A percentile compares a stretch with the other conserved stretches of the same genome.
Evolutionary conservation across 64 coral and sea anemone genomes (phyloP).

Genomic region (Actinia equina): DNA sequence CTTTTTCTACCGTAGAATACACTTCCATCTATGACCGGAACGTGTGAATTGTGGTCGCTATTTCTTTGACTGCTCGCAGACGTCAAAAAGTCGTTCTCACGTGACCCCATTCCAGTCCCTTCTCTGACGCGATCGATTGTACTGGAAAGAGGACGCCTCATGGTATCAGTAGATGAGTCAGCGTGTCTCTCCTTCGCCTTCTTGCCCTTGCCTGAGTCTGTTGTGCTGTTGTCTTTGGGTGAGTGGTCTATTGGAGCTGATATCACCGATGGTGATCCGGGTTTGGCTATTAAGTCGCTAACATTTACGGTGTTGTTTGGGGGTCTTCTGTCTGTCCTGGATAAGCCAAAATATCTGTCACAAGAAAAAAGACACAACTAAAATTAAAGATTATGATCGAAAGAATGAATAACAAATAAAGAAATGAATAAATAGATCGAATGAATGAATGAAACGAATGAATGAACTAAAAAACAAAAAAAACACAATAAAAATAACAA

Average conservation of each 20-base stretch:
- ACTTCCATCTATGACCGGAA: conserved; percentile 15
- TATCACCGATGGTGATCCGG: conserved; percentile 23
- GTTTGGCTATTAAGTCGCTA: conserved; percentile 27
- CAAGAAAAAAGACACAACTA: background rate
- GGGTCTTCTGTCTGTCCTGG: background rate
- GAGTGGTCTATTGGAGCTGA: conserved; percentile 28
- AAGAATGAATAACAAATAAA: background rate
- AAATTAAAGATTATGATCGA: background rate
- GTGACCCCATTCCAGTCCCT: conserved; percentile 15
- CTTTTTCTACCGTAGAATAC: background rate
- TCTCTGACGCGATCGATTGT: conserved; percentile 15
- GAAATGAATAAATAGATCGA: no score
- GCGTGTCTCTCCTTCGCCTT: background rate
- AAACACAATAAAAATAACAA: background rate
- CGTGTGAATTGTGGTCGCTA: background rate
- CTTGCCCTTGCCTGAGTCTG: background rate
- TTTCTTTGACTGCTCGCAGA: background rate
- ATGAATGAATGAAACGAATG: background rate
- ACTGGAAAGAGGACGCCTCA: conserved; percentile 18
- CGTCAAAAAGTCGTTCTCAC: conserved; percentile 1
- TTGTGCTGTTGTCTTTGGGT: background rate
- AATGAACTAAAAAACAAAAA: background rate
- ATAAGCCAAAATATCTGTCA: conserved; percentile 15
- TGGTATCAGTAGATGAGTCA: background rate
- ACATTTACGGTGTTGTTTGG: conserved; percentile 29